These are phyloP conservation scores for Illadopsis cleaveri DNA, from an alignment of 2,113 vertebrate genomes.

Conservation along the genomic window DNA sequence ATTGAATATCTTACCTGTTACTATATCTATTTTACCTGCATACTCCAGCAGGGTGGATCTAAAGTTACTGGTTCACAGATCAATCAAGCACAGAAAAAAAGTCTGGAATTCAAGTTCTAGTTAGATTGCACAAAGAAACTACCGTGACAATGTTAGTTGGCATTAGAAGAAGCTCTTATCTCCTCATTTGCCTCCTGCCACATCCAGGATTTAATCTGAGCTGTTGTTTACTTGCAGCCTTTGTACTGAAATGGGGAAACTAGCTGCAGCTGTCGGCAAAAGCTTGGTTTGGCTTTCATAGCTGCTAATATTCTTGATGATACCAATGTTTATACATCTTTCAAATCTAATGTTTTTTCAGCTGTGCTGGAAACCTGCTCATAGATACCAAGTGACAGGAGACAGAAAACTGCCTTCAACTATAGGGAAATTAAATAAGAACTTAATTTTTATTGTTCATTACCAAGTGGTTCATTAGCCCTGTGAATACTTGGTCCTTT, in stretches of 20 bases:
- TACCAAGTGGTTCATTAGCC: neutral
- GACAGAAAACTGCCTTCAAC: neutral
- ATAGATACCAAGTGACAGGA: neutral
- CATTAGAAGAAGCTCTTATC: neutral
- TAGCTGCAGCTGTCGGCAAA: slow-evolving; percentile 1
- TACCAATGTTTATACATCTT: neutral
- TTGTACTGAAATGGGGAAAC: neutral
- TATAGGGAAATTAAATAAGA: neutral
- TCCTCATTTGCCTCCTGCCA: neutral
- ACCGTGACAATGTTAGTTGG: neutral
- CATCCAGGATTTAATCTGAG: neutral
- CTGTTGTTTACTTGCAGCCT: neutral
- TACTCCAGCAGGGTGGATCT: neutral
- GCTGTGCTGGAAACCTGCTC: slow-evolving; percentile 5
- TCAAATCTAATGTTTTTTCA: neutral
- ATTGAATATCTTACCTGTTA: neutral
- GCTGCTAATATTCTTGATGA: slow-evolving; percentile 8
- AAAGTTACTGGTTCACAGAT: neutral
- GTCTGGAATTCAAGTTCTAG: neutral
- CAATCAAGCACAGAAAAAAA: neutral
- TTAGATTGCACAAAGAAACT: neutral
- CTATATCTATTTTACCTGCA: neutral
- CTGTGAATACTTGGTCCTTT: neutral
- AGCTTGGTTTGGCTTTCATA: slow-evolving; percentile 1
- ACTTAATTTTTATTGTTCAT: neutral